Conservation (phyloP, 2,888 invertebrate genomes). For the Sminthurinus aureus region DNA sequence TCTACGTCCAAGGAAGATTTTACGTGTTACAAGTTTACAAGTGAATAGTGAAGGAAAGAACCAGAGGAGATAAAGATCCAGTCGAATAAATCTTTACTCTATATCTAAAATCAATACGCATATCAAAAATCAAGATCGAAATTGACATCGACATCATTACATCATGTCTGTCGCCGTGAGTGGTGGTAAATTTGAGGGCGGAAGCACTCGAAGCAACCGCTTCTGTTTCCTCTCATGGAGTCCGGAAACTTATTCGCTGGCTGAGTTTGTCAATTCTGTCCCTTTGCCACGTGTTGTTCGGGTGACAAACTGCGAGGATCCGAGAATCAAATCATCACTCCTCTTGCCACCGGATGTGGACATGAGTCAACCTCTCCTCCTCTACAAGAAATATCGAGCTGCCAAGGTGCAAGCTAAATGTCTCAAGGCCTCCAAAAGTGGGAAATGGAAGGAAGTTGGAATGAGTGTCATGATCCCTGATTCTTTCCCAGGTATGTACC, state of each 20-base stretch:
- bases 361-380: constrained; percentile 68
- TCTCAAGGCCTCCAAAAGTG: constrained; percentile 60
- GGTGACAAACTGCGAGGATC: constrained; percentile 57
- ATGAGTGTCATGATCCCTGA: constrained; percentile 71
- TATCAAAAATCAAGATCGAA: not conserved
- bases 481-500: constrained; percentile 70
- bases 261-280: constrained; percentile 54
- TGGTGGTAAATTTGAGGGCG: constrained; percentile 1
- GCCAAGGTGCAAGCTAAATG: constrained; percentile 72
- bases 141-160: not conserved
- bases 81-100: too few species aligned
- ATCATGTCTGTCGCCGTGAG: not conserved
- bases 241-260: constrained; percentile 51
- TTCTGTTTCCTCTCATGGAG: constrained; percentile 58
- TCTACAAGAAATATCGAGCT: constrained; percentile 72
- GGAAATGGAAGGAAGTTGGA: constrained; percentile 64
- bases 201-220: constrained; percentile 53
- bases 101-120: not conserved
- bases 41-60: too few species aligned
- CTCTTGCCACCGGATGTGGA: constrained; percentile 61
- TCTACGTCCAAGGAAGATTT: too few species aligned
- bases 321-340: constrained; percentile 52
- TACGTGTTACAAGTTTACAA: too few species aligned
- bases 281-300: constrained; percentile 57
- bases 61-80: not conserved